A percentile compares a stretch with the other conserved stretches of the same genome.
Evolutionary conservation across 2,888 invertebrate species (phyloP).

Genomic region (Pachymerium ferrugineum): DNA sequence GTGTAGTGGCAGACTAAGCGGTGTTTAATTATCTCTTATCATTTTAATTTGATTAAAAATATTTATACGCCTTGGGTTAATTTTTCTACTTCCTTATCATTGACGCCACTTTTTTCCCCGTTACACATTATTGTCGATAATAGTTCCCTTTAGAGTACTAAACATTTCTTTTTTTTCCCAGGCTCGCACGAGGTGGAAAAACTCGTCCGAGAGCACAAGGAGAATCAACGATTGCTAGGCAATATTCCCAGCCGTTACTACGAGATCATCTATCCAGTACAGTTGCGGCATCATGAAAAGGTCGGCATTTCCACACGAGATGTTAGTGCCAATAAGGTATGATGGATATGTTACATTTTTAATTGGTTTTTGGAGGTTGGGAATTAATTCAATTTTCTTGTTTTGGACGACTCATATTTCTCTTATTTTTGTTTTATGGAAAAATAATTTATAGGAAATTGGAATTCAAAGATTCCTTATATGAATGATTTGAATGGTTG

Average conservation of each 20-base stretch:
- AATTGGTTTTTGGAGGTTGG: no score
- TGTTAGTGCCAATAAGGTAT: constrained; percentile 45
- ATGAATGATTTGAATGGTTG: no score
- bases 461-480: no score
- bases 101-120: not conserved
- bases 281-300: constrained; percentile 85
- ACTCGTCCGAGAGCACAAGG: constrained; percentile 80
- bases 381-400: not conserved
- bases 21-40: not conserved
- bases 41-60: not conserved
- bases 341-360: no score
- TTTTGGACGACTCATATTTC: not conserved
- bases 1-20: not conserved
- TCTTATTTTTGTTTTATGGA: not conserved
- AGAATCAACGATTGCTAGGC: constrained; percentile 85
- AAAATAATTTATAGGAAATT: not conserved
- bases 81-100: no score
- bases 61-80: not conserved
- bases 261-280: constrained; percentile 91
- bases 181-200: constrained; percentile 73
- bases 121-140: not conserved
- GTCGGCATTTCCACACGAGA: constrained; percentile 92
- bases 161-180: constrained; percentile 41
- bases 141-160: not conserved
- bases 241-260: constrained; percentile 87